Evolutionary conservation across 2,888 invertebrate genomes (phyloP), one percentile per base, ranked within the genome.

Genomic region (Eutolmus rufibarbis): DNA sequence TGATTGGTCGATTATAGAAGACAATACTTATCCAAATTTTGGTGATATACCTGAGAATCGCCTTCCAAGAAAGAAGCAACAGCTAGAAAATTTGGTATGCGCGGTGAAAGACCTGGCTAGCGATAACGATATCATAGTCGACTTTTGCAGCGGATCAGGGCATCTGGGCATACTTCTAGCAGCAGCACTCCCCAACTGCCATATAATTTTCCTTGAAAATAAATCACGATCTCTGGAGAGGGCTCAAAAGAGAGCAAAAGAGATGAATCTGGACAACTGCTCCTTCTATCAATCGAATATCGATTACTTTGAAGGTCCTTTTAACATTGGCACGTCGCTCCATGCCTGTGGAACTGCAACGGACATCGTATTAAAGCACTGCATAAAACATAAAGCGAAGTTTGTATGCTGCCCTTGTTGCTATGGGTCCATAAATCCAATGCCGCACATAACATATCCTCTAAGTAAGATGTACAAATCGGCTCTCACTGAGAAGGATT

Each of bases 261-360:
- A 94, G 87, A 93, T 98, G 89, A 93, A 94, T 0, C 91, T 98
- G 46, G 93, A 91, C 5, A 98, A 98, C 93, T 94, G 98, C 0
- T 94, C 93, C 31, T 95, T 97, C 90, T 95, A 96, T 90, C 97
- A 98, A 93, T 96, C 97, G 90, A 99, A 99, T 93, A 94, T 98
- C 89, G 97, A 97, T 92, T 98, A 98, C 91, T 98, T 97, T 91
- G 94, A 94, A 91, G 95, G 97, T 0, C 91, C 94, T 81, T 97
- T 98, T 93, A 95, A 98, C 90, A 94, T 99, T 88, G 98, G 98
- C 0, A 95, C 97, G 51, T 97, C 97, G 4, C 93, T 99, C 46
- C 98, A 98, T 93, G 98, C 98, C 3, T 99, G 98, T 93, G 98
- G 98, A 0, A 96, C 97, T 14, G 98, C 98, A 1, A 98, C 97